Percentiles rank a stretch among this genome's conserved stretches.
Evolutionary conservation across 2,797 vertebrate species (phyloP).

Genomic region (Urosaurus nigricauda): DNA sequence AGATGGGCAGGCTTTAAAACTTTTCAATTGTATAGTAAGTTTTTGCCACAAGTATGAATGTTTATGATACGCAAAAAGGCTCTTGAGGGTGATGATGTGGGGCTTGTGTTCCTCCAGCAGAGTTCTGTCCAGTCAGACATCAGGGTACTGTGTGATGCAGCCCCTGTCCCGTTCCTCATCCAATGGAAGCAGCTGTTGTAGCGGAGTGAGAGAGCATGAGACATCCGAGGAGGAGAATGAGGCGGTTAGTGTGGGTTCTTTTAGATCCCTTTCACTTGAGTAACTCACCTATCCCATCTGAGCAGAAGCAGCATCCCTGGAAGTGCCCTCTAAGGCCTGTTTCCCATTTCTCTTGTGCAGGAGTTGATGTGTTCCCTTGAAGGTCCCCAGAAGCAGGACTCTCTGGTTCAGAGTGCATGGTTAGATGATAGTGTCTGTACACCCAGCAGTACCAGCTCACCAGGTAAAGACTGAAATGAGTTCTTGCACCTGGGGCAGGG

Average conservation of each 20-base stretch:
- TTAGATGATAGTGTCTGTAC: slow-evolving; percentile 73
- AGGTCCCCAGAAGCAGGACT: slow-evolving; percentile 70
- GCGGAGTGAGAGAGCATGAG: slow-evolving; percentile 74
- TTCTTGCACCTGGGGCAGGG: neutral
- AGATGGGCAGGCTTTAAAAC: neutral
- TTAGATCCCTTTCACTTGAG: neutral
- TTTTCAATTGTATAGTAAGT: neutral
- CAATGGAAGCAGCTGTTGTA: slow-evolving; percentile 78
- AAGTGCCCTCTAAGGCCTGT: neutral
- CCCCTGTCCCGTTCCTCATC: slow-evolving; percentile 73
- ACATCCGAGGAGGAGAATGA: slow-evolving; percentile 72
- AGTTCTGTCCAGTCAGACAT: slow-evolving; percentile 66
- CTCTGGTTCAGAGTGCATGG: slow-evolving; percentile 65
- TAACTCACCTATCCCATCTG: neutral
- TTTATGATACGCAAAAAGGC: neutral
- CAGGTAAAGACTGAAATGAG: slow-evolving; percentile 64
- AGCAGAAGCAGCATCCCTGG: neutral
- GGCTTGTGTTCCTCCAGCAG: slow-evolving; percentile 71
- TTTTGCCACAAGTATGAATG: neutral
- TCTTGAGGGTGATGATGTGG: slow-evolving; percentile 50
- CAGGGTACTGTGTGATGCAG: slow-evolving; percentile 73
- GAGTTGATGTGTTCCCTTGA: slow-evolving; percentile 71
- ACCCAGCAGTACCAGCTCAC: slow-evolving; percentile 71
- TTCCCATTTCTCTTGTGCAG: slow-evolving; percentile 68
- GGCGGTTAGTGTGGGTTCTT: slow-evolving; percentile 64